Conservation (phyloP, 2,797 vertebrate genomes). For the Sylvia borin region DNA sequence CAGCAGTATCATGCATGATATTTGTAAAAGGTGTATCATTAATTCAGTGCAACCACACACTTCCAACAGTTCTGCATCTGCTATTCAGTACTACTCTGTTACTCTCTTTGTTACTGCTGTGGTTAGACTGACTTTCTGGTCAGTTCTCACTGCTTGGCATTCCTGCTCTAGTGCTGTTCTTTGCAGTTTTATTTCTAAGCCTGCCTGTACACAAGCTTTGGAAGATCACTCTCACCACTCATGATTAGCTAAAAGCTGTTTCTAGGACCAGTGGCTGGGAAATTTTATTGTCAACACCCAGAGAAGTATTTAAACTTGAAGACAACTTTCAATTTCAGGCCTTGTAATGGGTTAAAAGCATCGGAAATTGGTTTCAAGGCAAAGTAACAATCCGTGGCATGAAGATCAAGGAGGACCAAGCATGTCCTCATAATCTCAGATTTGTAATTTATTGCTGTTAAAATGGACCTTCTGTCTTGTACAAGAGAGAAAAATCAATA, state of each 20-base stretch:
- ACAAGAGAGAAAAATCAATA: constrained; percentile 75
- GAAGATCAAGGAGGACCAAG: constrained; percentile 45
- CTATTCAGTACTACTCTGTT: neutral
- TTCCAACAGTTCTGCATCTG: neutral
- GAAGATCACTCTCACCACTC: neutral
- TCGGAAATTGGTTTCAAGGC: constrained; percentile 39
- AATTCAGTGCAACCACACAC: neutral
- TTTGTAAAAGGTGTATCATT: neutral
- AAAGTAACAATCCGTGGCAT: constrained; percentile 44
- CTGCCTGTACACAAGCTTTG: neutral
- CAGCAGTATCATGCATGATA: neutral
- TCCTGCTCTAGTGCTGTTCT: neutral
- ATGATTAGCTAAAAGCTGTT: neutral
- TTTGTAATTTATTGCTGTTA: constrained; percentile 71
- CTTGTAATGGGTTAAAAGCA: constrained; percentile 55
- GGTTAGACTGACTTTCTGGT: neutral
- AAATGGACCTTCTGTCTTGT: constrained; percentile 64
- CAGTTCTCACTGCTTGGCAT: neutral
- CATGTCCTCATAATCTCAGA: constrained; percentile 40
- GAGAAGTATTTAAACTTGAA: neutral
- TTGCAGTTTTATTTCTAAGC: neutral
- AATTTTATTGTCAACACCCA: neutral
- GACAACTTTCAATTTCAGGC: neutral
- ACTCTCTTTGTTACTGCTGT: neutral
- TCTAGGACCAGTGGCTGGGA: neutral